phyloP scores from a whole-genome alignment of 2,888 invertebrate genomes.

The Apodemia zela region DNA sequence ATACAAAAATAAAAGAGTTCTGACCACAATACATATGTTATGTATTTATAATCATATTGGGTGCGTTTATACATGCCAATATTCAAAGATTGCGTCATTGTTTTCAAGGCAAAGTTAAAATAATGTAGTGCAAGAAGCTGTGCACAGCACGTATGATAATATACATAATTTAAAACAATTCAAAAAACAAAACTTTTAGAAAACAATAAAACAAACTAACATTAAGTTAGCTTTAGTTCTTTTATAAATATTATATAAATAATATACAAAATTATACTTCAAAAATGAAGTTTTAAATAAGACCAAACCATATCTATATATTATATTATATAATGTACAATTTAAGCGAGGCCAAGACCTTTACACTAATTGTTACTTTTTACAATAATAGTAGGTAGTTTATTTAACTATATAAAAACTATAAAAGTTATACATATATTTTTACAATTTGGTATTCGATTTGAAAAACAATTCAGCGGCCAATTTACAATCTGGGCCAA shows the following conservation, averaged over 20 bases:
- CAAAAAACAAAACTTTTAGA: not conserved
- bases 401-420: slow-evolving; percentile 4
- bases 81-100: too few relatives aligned
- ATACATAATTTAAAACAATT: not conserved
- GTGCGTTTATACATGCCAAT: too few relatives aligned
- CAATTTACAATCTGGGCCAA: slow-evolving; percentile 5
- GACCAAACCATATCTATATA: not conserved
- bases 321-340: slow-evolving; percentile 10
- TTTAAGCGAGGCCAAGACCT: slow-evolving; percentile 9
- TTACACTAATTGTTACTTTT: slow-evolving; percentile 1
- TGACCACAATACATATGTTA: too few relatives aligned
- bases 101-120: too few relatives aligned
- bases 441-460: not conserved
- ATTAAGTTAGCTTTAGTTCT: not conserved
- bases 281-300: not conserved
- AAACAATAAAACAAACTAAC: not conserved
- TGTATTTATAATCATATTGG: too few relatives aligned
- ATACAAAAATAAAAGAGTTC: too few relatives aligned
- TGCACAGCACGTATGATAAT: too few relatives aligned
- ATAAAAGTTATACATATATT: slow-evolving; percentile 8
- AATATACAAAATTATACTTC: not conserved
- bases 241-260: not conserved
- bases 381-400: slow-evolving; percentile 9
- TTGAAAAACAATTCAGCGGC: not conserved
- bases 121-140: too few relatives aligned